Percentiles rank a stretch among this genome's conserved stretches.
Conservation (phyloP, 2,113 vertebrate genomes). For the mouse (Mus musculus) region GRCm39 chr9:81400501-81401000, state of each 20-base stretch:
- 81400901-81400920: not conserved
- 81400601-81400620: not conserved
- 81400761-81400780: not conserved
- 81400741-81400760: not conserved
- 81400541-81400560: not conserved
- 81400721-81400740: not conserved
- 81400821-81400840: not conserved
- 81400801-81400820: not conserved
- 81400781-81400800: not conserved
- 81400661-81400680: not conserved
- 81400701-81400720: not conserved
- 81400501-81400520: not conserved
- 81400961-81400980: not conserved
- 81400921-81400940: not conserved
- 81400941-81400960: not conserved
- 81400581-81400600: not conserved
- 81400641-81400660: not conserved
- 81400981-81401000: not conserved
- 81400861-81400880: not conserved
- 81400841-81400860: constrained; percentile 1
- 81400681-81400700: not conserved
- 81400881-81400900: not conserved
- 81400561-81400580: not conserved
- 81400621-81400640: not conserved
- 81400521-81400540: not conserved